Conservation (phyloP, 2,113 vertebrate species). For the Ameiurus melas region DNA sequence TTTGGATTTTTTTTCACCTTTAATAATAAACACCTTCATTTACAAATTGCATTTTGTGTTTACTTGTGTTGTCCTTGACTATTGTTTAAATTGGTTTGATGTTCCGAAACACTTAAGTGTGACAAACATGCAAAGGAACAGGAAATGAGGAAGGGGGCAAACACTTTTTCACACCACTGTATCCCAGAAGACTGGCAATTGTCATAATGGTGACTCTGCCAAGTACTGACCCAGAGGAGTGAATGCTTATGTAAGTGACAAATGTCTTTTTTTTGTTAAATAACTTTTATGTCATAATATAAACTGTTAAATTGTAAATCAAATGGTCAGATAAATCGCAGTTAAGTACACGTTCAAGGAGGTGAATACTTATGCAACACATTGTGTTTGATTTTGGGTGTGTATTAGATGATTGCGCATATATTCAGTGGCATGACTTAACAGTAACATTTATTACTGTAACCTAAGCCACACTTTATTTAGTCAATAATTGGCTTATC, state of each 20-base stretch:
- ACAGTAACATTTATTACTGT: neutral
- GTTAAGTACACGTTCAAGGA: neutral
- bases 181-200: neutral
- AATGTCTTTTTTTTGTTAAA: neutral
- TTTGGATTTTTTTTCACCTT: too few relatives aligned
- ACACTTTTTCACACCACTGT: too few relatives aligned
- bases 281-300: neutral
- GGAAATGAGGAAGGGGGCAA: too few relatives aligned
- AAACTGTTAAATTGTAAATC: neutral
- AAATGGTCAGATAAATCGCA: neutral
- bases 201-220: neutral
- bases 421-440: neutral
- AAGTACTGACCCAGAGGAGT: neutral
- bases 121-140: too few relatives aligned
- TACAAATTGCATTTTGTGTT: too few relatives aligned
- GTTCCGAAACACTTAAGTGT: too few relatives aligned
- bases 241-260: neutral
- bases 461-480: neutral
- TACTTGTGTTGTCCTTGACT: too few relatives aligned
- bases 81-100: too few relatives aligned
- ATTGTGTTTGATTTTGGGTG: neutral
- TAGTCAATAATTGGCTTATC: neutral
- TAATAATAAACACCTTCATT: too few relatives aligned
- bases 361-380: neutral
- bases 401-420: neutral